Base-by-base conservation (phyloP, 2,113 vertebrate genomes). In the Ornithorhynchus anatinus region DNA sequence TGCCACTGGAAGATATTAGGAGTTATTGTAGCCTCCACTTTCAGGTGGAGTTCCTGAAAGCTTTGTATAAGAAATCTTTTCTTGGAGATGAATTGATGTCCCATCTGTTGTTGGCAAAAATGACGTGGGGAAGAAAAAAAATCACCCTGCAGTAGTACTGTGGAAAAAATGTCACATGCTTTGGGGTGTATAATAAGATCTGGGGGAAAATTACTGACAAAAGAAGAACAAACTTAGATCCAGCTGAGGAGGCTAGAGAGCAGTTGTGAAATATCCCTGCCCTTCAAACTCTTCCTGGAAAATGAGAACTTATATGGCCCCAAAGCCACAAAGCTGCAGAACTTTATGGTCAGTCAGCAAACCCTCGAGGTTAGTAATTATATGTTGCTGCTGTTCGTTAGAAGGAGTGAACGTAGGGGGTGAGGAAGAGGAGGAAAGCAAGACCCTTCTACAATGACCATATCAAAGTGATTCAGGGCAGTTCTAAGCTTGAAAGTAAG, bases 201-300 rank as follows among this genome's bases (percentile, higher is more conserved):
- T 19, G 2, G 13, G 39, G 36, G 57, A 57, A 40, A n/a, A n/a
- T n/a, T 17, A 59, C 73, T 51, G 72, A 79, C 53, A 38, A 15
- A 61, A 57, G 59, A 15, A 61, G 75, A 67, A 60, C 59, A 7
- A 39, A 17, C 2, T 32, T 12, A 31, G 44, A 44, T n/a, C 35
- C 47, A 29, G 40, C 53, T 53, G 62, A 5, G 23, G 35, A 74
- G 15, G 33, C 17, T 75, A 23, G 27, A 50, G 39, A 31, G 8
- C 16, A 57, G 33, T 81, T 87, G 77, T 85, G 81, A 86, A 86
- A 84, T 52, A 64, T 17, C 35, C 65, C 67, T 64, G 10, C 66
- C 71, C 64, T 90, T 86, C 75, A 68, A 56, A 37, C 51, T 57
- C 61, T 87, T 87, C 47, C 67, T 80, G 81, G 77, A 70, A 89